Conservation (phyloP, 2,797 vertebrate species). For the Catamblyrhynchus diadema region DNA sequence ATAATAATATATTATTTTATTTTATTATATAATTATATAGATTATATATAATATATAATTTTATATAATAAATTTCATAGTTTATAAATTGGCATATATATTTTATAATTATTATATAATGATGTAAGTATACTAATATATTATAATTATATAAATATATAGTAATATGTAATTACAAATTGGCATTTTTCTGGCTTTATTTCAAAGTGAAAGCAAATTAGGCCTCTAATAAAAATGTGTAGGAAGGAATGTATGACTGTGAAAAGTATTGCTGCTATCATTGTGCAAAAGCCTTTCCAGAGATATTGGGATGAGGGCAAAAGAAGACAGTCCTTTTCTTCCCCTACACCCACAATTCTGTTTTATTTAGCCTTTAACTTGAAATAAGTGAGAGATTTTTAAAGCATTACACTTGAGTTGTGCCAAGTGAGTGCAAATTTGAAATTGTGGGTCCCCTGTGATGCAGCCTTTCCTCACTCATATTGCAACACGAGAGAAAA, state of each 20-base stretch:
- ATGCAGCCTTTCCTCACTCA: neutral
- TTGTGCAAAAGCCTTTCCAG: neutral
- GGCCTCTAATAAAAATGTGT: neutral
- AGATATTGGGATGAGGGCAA: fast-evolving
- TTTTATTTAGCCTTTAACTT: neutral
- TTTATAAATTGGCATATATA: neutral
- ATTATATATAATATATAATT: neutral
- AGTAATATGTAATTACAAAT: neutral
- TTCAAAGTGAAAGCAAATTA: neutral
- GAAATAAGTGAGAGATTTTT: neutral
- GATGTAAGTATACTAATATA: neutral
- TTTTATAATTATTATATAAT: neutral
- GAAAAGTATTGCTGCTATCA: neutral
- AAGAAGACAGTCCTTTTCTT: neutral
- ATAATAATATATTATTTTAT: too few relatives aligned
- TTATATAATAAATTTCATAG: too few relatives aligned
- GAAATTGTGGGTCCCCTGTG: neutral
- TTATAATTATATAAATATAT: neutral
- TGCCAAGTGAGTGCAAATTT: fast-evolving
- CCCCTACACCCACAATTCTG: neutral
- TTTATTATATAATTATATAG: too few relatives aligned
- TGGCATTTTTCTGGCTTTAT: neutral
- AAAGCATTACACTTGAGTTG: neutral
- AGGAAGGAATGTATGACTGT: neutral
- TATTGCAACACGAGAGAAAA: neutral